Conservation (phyloP, 2,888 invertebrate genomes). For the Athripsodes cinereus region DNA sequence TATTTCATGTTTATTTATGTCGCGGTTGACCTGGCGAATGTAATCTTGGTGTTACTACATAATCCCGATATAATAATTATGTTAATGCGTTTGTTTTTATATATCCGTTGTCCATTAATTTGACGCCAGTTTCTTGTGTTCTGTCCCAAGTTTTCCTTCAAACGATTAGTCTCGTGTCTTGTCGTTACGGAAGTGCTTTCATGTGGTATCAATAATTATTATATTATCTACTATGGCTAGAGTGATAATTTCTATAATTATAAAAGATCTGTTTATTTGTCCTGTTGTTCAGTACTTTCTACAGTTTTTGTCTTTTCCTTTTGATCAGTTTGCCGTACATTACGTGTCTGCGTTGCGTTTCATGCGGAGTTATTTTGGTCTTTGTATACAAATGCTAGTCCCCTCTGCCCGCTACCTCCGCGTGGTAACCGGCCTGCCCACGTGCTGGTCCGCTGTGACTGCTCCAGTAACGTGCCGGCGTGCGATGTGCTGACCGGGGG, state of each 20-base stretch:
- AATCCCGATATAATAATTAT: too few relatives aligned
- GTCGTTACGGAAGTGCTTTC: background rate
- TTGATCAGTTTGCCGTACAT: background rate
- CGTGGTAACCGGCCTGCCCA: background rate
- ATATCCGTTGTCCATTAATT: too few relatives aligned
- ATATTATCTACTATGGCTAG: background rate
- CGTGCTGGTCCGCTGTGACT: background rate
- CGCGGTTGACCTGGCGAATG: too few relatives aligned
- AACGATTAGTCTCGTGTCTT: too few relatives aligned
- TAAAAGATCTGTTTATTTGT: too few relatives aligned
- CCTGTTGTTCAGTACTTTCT: too few relatives aligned
- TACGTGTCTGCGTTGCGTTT: background rate
- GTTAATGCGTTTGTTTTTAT: too few relatives aligned
- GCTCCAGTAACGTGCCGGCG: background rate
- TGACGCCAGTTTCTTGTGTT: too few relatives aligned
- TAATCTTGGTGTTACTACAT: too few relatives aligned
- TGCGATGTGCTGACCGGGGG: slow-evolving; percentile 1
- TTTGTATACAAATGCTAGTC: background rate
- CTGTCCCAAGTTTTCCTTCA: too few relatives aligned
- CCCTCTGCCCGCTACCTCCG: background rate
- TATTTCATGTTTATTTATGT: too few relatives aligned
- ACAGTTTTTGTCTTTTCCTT: background rate
- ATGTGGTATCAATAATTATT: background rate
- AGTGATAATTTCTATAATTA: background rate
- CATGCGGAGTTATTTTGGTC: background rate